Evolutionary conservation across 2,888 invertebrate genomes (phyloP), one percentile per base, ranked within the genome.

Genomic region (Adela reaumurella): DNA sequence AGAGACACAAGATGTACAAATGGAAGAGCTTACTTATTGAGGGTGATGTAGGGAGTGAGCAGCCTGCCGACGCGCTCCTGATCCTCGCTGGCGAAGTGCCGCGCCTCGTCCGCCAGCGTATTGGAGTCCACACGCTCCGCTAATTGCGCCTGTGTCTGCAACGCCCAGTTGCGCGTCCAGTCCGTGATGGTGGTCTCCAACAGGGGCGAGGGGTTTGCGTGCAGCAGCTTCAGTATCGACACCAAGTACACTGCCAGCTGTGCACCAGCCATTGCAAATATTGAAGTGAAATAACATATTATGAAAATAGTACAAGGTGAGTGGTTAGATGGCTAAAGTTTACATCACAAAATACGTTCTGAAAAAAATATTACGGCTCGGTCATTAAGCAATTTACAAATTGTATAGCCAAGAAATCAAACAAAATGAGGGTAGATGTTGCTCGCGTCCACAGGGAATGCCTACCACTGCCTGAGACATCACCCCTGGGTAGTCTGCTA

Each of bases 81-180:
- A 14, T 28, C 35, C 28, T 19, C 56, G 62, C 54, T 51, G 64
- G 58, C 46, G 17, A 54, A 42, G 29, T 65, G 63, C 20, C 57
- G 63, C 43, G 66, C 69, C 59, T 71, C 71, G 48, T 59, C 60
- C 49, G 56, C 57, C 49, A 68, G 62, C 53, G 59, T 54, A 47
- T 53, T 59, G 48, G 56, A 47, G 52, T 52, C 51, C 54, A 45
- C 50, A 45, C 44, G 24, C 5, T 46, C 46, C 18, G 48, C 41
- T 14, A 29, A 28, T 41, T 43, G 45, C 20, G 68, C 70, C 63
- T 72, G 74, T 59, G 68, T 59, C 56, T 62, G 55, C 53, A 68
- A 62, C 48, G 74, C 74, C 76, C 76, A 74, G 55, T 62, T 63
- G 55, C 76, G 73, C 56, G 72, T 73, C 76, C 76, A 76, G 64